Evolutionary conservation across 2,113 vertebrate genomes (phyloP), one percentile per base, ranked within the genome.

Genomic region (Chaetorhynchus papuensis): DNA sequence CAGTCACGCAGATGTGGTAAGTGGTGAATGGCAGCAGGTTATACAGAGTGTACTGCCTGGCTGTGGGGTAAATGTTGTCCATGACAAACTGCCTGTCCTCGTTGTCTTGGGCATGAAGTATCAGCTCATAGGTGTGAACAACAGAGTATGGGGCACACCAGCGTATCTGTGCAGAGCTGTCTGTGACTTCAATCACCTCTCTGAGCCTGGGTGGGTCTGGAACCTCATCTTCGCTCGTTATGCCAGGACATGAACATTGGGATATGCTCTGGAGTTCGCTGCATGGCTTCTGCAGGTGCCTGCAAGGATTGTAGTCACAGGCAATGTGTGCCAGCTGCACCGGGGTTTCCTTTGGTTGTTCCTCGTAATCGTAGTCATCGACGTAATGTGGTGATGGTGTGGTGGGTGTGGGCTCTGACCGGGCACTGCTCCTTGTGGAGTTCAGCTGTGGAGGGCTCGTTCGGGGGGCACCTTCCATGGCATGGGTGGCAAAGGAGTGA

Each of bases 121-220:
- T 77, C 83, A 98, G 93, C 91, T 97, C 95, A 20, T 98, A 98
- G 66, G 94, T 91, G 13, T 52, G 92, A 54, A 98, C 98, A n/a
- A 96, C 90, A 0, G 98, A 98, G 76, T 97, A 97, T 11, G 98
- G 98, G n/a, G 98, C 97, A 0, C 98, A 98, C 98, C 98, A 98
- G 83, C 47, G 96, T 39, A 98, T 85, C 13, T 98, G 97, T 2
- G 96, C 97, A 2, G 98, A 98, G 9, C 97, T 98, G 85, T 98
- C 98, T 0, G 97, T 98, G 22, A 97, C 89, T 94, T 98, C 97
- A 3, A 86, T 92, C 63, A 98, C 96, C 15, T 85, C 95, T 41
- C 76, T 90, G 37, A 98, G 90, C 41, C 49, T 97, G 0, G 98
- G 98, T 1, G 98, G 83, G 39, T 98, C 97, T 14, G 98, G 98